A percentile compares a stretch with the other conserved stretches of the same genome.
Conservation (phyloP, 2,888 invertebrate genomes). For the Rhorus exstirpatorius region DNA sequence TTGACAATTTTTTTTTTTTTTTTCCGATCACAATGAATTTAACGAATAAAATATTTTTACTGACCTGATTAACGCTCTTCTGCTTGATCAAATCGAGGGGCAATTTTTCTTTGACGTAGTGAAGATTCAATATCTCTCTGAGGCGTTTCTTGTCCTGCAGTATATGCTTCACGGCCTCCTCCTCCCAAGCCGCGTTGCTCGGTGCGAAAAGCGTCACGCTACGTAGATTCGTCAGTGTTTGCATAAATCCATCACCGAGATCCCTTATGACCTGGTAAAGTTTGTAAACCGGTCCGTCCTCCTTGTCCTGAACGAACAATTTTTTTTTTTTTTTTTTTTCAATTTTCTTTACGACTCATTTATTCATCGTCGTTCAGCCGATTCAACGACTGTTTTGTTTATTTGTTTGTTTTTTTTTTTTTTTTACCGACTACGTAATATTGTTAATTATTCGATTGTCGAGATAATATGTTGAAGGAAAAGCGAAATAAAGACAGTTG, state of each 20-base stretch:
- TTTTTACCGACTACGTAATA: slow-evolving; percentile 22
- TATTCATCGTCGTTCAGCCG: not conserved
- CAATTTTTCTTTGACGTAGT: slow-evolving; percentile 92
- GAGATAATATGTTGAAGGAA: not conserved
- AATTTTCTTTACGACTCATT: no score
- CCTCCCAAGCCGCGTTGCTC: slow-evolving; percentile 94
- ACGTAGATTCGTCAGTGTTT: slow-evolving; percentile 90
- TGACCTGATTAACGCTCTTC: slow-evolving; percentile 91
- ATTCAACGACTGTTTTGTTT: not conserved
- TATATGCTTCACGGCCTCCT: slow-evolving; percentile 91
- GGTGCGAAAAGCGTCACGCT: slow-evolving; percentile 96
- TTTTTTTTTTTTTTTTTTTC: slow-evolving; percentile 4
- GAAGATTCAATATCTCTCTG: slow-evolving; percentile 93
- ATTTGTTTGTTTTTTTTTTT: no score
- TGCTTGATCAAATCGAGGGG: slow-evolving; percentile 92
- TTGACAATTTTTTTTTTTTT: not conserved
- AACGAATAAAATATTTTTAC: slow-evolving; percentile 67
- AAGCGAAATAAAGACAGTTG: slow-evolving; percentile 15
- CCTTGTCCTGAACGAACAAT: slow-evolving; percentile 88
- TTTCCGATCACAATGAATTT: not conserved
- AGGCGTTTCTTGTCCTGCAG: slow-evolving; percentile 90
- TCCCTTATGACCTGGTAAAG: slow-evolving; percentile 94
- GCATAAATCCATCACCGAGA: slow-evolving; percentile 91
- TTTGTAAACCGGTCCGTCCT: slow-evolving; percentile 92
- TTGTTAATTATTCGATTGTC: slow-evolving; percentile 14